phyloP scores from a whole-genome alignment of 1,140 invertebrate species.

The Cherax destructor region DNA sequence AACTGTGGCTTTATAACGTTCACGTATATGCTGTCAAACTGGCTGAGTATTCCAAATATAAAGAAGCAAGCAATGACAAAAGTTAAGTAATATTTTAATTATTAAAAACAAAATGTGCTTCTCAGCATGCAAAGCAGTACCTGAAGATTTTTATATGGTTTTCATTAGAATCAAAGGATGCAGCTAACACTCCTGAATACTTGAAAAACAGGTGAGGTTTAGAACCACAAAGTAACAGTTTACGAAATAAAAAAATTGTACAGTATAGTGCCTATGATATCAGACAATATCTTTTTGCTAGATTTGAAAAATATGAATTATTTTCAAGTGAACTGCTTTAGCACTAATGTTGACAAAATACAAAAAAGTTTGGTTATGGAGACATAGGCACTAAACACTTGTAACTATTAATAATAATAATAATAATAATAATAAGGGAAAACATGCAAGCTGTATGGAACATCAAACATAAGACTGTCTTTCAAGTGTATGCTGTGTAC shows the following conservation, averaged over 20 bases:
- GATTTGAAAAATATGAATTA: too few relatives aligned
- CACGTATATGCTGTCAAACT: too few relatives aligned
- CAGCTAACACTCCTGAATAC: not conserved
- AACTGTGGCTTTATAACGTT: too few relatives aligned
- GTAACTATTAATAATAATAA: not conserved
- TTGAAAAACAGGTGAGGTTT: not conserved
- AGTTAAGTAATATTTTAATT: not conserved
- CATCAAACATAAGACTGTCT: not conserved
- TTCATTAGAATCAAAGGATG: not conserved
- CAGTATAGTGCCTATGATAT: not conserved
- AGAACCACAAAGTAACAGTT: not conserved
- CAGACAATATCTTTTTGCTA: too few relatives aligned
- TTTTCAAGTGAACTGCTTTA: too few relatives aligned
- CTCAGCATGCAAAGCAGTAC: not conserved
- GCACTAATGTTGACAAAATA: too few relatives aligned
- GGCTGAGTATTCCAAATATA: not conserved
- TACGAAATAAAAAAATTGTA: not conserved
- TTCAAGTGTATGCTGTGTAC: not conserved
- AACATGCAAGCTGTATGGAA: not conserved
- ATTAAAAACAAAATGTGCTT: not conserved
- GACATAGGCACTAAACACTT: not conserved
- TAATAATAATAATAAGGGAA: not conserved
- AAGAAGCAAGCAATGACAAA: not conserved
- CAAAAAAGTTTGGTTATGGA: not conserved
- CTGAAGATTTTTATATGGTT: not conserved